These are phyloP conservation scores for Drosophila nr. perissopoda DNA, from an alignment of 2,888 invertebrate genomes.

Conservation along the genomic window DNA sequence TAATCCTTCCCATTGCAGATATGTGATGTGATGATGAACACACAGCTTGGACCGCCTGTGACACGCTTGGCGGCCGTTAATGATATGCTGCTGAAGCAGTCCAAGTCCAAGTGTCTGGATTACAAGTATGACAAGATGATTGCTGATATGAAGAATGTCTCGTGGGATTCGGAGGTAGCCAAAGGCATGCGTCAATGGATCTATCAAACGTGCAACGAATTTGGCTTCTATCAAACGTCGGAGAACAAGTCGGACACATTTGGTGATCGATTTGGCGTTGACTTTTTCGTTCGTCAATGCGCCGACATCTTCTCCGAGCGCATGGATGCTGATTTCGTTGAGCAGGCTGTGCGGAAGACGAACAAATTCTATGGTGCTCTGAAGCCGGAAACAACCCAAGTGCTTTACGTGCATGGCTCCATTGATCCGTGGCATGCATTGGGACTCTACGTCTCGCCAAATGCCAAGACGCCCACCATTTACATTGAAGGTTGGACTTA, in stretches of 20 bases:
- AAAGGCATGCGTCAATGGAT: conserved; percentile 92
- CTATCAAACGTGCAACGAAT: conserved; percentile 98
- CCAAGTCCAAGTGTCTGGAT: conserved; percentile 91
- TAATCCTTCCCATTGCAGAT: conserved; percentile 84
- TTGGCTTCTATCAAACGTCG: conserved; percentile 97
- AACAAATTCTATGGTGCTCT: conserved; percentile 93
- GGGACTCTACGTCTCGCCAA: conserved; percentile 88
- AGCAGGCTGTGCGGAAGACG: conserved; percentile 88
- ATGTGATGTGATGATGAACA: conserved; percentile 91
- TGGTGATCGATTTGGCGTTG: conserved; percentile 90
- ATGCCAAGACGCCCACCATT: conserved; percentile 88
- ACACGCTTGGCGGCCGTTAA: conserved; percentile 91
- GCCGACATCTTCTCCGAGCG: conserved; percentile 92
- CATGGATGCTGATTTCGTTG: conserved; percentile 88
- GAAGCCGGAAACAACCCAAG: conserved; percentile 89
- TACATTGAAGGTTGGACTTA: conserved; percentile 88
- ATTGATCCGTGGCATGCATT: conserved; percentile 95
- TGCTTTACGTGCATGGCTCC: conserved; percentile 94
- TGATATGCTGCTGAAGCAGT: conserved; percentile 88
- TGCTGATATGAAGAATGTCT: conserved; percentile 87
- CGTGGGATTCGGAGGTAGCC: conserved; percentile 91
- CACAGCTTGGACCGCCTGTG: conserved; percentile 87
- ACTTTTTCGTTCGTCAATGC: conserved; percentile 93
- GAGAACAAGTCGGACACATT: conserved; percentile 87
- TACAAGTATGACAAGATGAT: conserved; percentile 93